Conservation (phyloP, 1,140 invertebrate genomes). For the Anastrepha ludens region DNA sequence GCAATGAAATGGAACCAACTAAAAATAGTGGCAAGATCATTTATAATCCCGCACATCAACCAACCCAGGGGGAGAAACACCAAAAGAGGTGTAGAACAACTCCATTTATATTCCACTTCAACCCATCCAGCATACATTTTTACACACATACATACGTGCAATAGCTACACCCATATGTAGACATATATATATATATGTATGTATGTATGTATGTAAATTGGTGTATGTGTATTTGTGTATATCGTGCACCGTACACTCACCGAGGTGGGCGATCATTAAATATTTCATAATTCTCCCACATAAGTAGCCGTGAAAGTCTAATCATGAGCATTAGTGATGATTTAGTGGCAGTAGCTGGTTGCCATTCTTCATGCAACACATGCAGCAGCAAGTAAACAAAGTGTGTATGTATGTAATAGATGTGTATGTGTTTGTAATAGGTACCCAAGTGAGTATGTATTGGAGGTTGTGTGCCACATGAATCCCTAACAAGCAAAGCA, state of each 20-base stretch:
- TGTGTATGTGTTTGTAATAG: not conserved
- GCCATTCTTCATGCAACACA: conserved; percentile 35
- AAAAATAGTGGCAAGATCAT: not conserved
- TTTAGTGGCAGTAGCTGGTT: conserved; percentile 49
- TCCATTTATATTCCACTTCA: not conserved
- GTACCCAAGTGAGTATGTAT: not conserved
- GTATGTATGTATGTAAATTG: not conserved
- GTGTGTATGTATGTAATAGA: not conserved
- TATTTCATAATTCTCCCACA: conserved; percentile 51
- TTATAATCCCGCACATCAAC: conserved; percentile 20
- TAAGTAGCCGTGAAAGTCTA: conserved; percentile 48
- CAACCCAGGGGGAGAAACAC: not conserved
- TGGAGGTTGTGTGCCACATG: not conserved
- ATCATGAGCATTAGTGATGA: conserved; percentile 51
- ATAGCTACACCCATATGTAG: not conserved
- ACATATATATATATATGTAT: not conserved
- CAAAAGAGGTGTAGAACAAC: conserved; percentile 38
- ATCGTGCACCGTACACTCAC: not conserved
- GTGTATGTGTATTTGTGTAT: too few species aligned
- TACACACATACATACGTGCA: not conserved
- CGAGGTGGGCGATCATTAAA: conserved; percentile 41
- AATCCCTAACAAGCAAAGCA: conserved; percentile 27
- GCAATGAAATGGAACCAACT: not conserved
- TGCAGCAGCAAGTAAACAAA: conserved; percentile 15
- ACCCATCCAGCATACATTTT: not conserved